Base-by-base conservation (phyloP, 2,113 vertebrate species). In the Grammomys surdaster region DNA sequence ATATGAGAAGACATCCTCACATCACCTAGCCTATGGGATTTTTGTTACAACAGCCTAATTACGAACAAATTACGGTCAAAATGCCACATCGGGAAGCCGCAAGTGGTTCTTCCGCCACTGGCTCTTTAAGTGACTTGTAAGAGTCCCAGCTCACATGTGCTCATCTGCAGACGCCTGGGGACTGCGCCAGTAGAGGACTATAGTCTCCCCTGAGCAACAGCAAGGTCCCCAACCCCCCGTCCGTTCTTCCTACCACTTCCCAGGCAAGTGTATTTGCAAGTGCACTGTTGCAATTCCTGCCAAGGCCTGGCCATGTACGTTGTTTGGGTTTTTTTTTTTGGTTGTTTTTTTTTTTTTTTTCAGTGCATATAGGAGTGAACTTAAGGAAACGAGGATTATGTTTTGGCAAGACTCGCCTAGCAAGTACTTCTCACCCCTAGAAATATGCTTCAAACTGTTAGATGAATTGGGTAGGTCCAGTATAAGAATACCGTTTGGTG, bases 401-500 rank as follows among this genome's bases (percentile, higher is more conserved):
- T 76, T 93, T 81, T 93, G 88, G 67, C 51, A 90, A 90, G 28
- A 92, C 54, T 76, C 88, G 89, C 56, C 72, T 81, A 89, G 78
- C 78, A 93, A 95, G 58, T 40, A 80, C 56, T 88, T 51, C 88
- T 40, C 5, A 31, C 26, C 69, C 63, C 9, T 58, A 19, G 85
- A 46, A 88, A 92, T 58, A 90, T 67, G 58, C 31, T 81, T 93
- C 60, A 77, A 88, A 78, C 70, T 43, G 91, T 16, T 81, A 36
- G 87, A 90, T 54, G 12, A 92, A 67, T 88, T 51, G 87, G 56
- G 75, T 85, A 56, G 88, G 20, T 13, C 19, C 72, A n/a, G n/a
- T 40, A 73, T 22, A 24, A 40, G 20, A 43, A 72, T 73, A 17
- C 54, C 33, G 48, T 40, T 86, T 77, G 56, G 16, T 17, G 91